These are phyloP conservation scores for Macaria notata DNA, from an alignment of 2,888 invertebrate genomes.

Conservation along the genomic window DNA sequence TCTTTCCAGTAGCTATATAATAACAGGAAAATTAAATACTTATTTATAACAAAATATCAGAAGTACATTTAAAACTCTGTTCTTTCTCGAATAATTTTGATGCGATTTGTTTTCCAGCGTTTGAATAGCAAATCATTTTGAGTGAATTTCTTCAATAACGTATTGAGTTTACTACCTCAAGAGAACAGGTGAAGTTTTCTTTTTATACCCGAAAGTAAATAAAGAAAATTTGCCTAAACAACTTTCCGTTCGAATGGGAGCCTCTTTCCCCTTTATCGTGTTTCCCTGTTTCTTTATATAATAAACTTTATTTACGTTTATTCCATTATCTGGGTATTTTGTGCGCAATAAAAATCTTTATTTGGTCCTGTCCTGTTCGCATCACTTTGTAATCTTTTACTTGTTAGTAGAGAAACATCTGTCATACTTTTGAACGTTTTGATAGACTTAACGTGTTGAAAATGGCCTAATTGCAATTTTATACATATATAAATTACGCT, in stretches of 20 bases:
- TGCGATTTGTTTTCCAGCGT: too few species aligned
- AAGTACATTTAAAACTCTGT: too few species aligned
- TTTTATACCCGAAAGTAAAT: conserved; percentile 50
- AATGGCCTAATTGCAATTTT: too few species aligned
- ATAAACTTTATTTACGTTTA: conserved; percentile 51
- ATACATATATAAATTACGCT: too few species aligned
- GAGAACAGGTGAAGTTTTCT: conserved; percentile 50
- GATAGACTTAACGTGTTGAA: too few species aligned
- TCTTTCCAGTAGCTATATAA: too few species aligned
- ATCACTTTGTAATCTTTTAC: neutral
- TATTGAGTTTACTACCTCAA: conserved; percentile 33
- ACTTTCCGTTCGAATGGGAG: conserved; percentile 57
- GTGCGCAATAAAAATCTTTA: conserved; percentile 36
- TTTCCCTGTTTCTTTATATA: conserved; percentile 51
- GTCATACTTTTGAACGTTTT: too few species aligned
- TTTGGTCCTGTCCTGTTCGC: conserved; percentile 19
- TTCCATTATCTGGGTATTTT: conserved; percentile 45
- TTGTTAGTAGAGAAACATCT: neutral
- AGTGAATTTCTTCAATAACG: too few species aligned
- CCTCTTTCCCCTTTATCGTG: conserved; percentile 51
- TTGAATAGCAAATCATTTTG: too few species aligned
- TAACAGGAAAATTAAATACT: too few species aligned
- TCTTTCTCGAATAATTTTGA: too few species aligned
- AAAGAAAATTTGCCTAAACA: conserved; percentile 58
- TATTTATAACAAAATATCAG: too few species aligned